Base-by-base conservation (phyloP, 2,888 invertebrate species). In the Sminthurides aquaticus region DNA sequence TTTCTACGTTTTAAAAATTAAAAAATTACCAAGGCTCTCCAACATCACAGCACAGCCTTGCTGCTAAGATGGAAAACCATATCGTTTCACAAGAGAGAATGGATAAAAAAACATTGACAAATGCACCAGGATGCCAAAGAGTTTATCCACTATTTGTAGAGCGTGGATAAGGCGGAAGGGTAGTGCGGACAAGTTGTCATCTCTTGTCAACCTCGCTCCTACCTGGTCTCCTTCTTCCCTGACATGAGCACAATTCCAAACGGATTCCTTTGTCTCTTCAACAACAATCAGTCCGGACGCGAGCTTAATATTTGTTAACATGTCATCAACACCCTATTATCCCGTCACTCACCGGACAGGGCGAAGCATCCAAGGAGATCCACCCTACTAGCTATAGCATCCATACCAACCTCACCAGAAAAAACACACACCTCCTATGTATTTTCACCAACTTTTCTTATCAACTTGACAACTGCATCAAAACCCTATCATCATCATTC, bases 321-420 rank as follows among this genome's bases (percentile, higher is more conserved):
- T 70, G 72, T 72, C 72, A 71, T 67, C 68, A 67, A 67, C 69
- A 68, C 66, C 70, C 71, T 69, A 72, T 72, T 72, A 72, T 72
- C 68, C 67, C 65, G 72, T 72, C 72, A 72, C 65, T 71, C 67
- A 69, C 60, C 18, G 2, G 59, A 57, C 57, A 52, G 57, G n/a
- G n/a, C n/a, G n/a, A n/a, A n/a, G n/a, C n/a, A n/a, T n/a, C n/a
- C n/a, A n/a, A n/a, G n/a, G n/a, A n/a, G n/a, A n/a, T n/a, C n/a
- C n/a, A n/a, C n/a, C n/a, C n/a, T n/a, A n/a, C n/a, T n/a, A n/a
- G n/a, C n/a, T n/a, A n/a, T n/a, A n/a, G n/a, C n/a, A n/a, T n/a
- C n/a, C n/a, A n/a, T n/a, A n/a, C 3, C 34, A 2, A 20, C 11
- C 22, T 34, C 15, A 15, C n/a, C n/a, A n/a, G n/a, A n/a, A n/a